Conservation (phyloP, 2,888 invertebrate genomes). For the Tetragonisca angustula region DNA sequence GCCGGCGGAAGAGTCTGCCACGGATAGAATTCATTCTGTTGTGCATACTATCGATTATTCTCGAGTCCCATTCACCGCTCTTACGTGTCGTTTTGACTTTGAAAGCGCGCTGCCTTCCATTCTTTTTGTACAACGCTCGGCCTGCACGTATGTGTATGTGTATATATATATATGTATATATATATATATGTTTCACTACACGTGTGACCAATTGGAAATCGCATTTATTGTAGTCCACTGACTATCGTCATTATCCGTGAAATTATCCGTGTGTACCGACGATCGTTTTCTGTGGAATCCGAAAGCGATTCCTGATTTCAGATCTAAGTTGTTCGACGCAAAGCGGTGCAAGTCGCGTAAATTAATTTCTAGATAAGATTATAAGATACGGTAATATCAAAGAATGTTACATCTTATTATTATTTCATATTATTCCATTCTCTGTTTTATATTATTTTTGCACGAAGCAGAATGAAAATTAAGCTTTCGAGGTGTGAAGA, state of each 20-base stretch:
- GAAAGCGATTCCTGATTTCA: not conserved
- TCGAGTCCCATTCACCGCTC: conserved; percentile 68
- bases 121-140: conserved; percentile 4
- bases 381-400: too few species aligned
- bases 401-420: too few species aligned
- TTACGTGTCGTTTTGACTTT: conserved; percentile 66
- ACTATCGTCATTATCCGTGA: conserved; percentile 27
- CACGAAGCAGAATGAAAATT: too few species aligned
- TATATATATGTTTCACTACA: not conserved
- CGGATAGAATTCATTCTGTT: conserved; percentile 66
- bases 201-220: conserved; percentile 41
- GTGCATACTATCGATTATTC: conserved; percentile 74
- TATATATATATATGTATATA: not conserved
- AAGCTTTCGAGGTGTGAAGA: too few species aligned
- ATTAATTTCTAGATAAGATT: too few species aligned
- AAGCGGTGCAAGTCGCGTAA: too few species aligned
- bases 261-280: not conserved
- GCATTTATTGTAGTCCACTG: conserved; percentile 22
- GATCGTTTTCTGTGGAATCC: not conserved
- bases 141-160: too few species aligned
- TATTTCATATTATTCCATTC: too few species aligned
- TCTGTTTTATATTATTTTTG: too few species aligned
- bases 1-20: conserved; percentile 54
- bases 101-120: conserved; percentile 55
- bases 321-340: too few species aligned